Conservation (phyloP, 1,140 invertebrate genomes). For the Danaus melanippus region DNA sequence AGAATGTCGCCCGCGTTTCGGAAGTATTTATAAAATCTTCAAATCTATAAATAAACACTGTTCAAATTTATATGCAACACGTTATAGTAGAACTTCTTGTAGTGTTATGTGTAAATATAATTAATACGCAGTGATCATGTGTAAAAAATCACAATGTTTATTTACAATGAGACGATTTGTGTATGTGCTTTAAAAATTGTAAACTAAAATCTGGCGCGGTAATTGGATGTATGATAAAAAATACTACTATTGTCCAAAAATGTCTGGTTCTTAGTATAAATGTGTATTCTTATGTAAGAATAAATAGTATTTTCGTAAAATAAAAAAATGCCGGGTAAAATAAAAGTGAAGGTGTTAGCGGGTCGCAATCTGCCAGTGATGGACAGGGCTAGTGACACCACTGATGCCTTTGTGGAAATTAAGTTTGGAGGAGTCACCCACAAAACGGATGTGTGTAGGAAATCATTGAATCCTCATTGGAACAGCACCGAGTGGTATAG, state of each 20-base stretch:
- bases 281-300: no score
- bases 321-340: slow-evolving; percentile 92
- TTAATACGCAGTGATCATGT: slow-evolving; percentile 33
- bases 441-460: slow-evolving; percentile 96
- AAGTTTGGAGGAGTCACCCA: slow-evolving; percentile 92
- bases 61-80: slow-evolving; percentile 40
- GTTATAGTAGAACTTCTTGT: slow-evolving; percentile 32
- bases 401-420: slow-evolving; percentile 98
- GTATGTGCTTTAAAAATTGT: slow-evolving; percentile 19
- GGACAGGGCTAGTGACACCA: slow-evolving; percentile 95
- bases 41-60: slow-evolving; percentile 62
- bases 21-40: slow-evolving; percentile 61
- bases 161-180: slow-evolving; percentile 10
- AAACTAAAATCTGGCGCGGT: no score
- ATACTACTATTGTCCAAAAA: no score
- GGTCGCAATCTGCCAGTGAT: slow-evolving; percentile 95
- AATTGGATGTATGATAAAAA: no score
- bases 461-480: slow-evolving; percentile 96
- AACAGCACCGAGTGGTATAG: slow-evolving; percentile 95
- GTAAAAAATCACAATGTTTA: slow-evolving; percentile 34
- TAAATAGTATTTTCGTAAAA: not conserved
- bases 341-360: slow-evolving; percentile 95
- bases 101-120: slow-evolving; percentile 41
- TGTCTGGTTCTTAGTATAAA: no score
- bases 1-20: slow-evolving; percentile 27